A percentile compares a stretch with the other conserved stretches of the same genome.
Evolutionary conservation across 2,797 vertebrate genomes (phyloP).

Genomic region (Fistularia commersonii): DNA sequence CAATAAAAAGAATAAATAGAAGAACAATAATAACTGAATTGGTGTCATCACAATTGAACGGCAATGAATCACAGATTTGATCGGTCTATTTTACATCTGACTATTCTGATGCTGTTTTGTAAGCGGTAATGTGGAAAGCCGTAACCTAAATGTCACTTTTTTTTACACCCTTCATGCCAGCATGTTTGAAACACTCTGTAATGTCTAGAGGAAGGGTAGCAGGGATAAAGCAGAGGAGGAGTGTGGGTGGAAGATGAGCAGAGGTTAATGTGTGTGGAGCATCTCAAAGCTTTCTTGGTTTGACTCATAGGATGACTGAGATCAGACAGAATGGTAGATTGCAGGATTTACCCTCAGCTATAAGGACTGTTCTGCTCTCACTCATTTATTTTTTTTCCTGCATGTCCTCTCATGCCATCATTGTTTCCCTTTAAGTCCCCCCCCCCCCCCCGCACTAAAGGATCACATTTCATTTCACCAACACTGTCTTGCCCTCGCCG

Average conservation of each 20-base stretch:
- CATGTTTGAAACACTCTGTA: conserved; percentile 40
- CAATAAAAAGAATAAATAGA: too few relatives aligned
- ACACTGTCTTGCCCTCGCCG: conserved; percentile 36
- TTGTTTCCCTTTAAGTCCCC: conserved; percentile 12
- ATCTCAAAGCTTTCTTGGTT: conserved; percentile 56
- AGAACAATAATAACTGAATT: too few relatives aligned
- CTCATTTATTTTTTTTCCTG: conserved; percentile 21
- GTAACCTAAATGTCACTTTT: conserved; percentile 37
- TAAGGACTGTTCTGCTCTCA: conserved; percentile 39
- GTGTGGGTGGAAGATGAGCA: conserved; percentile 51
- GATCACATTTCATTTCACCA: conserved; percentile 18
- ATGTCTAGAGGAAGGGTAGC: conserved; percentile 30
- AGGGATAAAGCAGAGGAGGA: conserved; percentile 33
- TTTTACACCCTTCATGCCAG: conserved; percentile 32
- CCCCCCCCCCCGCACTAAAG: conserved; percentile 1
- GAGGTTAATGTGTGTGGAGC: conserved; percentile 58
- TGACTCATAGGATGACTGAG: conserved; percentile 52
- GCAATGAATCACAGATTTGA: too few relatives aligned
- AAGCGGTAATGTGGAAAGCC: conserved; percentile 25
- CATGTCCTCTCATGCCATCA: conserved; percentile 12
- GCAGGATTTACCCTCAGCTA: conserved; percentile 58
- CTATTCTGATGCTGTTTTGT: background rate
- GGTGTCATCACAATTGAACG: too few relatives aligned
- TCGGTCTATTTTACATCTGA: too few relatives aligned
- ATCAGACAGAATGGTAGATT: conserved; percentile 65